phyloP scores from a whole-genome alignment of 1,140 invertebrate species.

The Theocolax elegans region DNA sequence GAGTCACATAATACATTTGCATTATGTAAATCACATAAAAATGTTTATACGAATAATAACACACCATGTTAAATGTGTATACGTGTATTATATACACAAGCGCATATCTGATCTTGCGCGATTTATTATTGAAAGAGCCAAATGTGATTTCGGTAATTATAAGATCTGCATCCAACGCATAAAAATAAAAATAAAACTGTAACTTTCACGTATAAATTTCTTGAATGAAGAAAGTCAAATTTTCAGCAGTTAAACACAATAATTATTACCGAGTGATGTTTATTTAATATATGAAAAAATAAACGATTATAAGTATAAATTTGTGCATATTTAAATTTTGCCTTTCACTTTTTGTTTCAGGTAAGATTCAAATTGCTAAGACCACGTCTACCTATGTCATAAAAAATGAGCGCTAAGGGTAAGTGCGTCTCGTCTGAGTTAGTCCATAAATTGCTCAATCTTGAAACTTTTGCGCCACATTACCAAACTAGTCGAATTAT shows the following conservation, averaged over 20 bases:
- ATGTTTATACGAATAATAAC: conserved; percentile 3
- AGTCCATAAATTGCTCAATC: neutral
- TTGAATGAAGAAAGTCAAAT: too few species aligned
- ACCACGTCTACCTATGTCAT: too few species aligned
- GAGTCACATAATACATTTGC: neutral
- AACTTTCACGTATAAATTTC: too few species aligned
- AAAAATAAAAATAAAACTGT: too few species aligned
- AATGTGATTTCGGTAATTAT: neutral
- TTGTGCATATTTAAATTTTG: too few species aligned
- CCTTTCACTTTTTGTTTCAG: conserved; percentile 44
- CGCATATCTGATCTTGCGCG: too few species aligned
- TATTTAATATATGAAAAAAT: too few species aligned
- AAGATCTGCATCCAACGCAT: too few species aligned
- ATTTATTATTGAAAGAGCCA: neutral
- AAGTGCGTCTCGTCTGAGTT: too few species aligned
- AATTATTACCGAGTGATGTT: too few species aligned
- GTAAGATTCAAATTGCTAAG: conserved; percentile 38
- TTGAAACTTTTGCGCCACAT: neutral
- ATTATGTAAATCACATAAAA: conserved; percentile 1
- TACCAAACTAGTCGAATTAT: neutral
- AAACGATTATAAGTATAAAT: too few species aligned
- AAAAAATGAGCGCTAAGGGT: neutral
- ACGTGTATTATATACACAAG: neutral
- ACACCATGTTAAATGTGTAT: neutral
- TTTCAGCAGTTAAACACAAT: too few species aligned